A percentile compares a stretch with the other conserved stretches of the same genome.
phyloP scores from a whole-genome alignment of 2,797 vertebrate genomes.

The Amblyopsis hoosieri region DNA sequence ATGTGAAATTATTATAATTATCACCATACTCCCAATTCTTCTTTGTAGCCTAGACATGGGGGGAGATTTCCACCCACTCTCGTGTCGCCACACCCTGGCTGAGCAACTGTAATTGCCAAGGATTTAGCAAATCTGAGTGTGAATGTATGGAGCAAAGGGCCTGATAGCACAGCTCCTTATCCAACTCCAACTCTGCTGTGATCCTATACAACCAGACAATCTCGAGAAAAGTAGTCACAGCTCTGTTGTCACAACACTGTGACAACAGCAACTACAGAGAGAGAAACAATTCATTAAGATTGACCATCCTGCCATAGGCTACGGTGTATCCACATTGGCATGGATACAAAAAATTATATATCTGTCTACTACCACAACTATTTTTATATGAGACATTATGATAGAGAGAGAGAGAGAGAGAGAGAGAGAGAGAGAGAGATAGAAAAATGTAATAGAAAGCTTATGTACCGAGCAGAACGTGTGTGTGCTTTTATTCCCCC shows the following conservation, averaged over 20 bases:
- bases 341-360: not conserved
- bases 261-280: too few species aligned
- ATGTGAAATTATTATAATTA: slow-evolving; percentile 73
- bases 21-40: slow-evolving; percentile 64
- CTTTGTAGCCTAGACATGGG: slow-evolving; percentile 26
- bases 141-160: slow-evolving; percentile 13
- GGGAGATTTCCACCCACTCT: slow-evolving; percentile 34
- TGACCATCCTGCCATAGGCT: not conserved
- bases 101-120: slow-evolving; percentile 23
- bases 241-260: not conserved
- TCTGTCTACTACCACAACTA: not conserved
- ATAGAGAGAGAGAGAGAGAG: slow-evolving; percentile 4
- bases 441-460: not conserved
- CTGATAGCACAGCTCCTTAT: slow-evolving; percentile 13
- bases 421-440: not conserved
- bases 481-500: too few species aligned
- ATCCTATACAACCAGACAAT: not conserved
- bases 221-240: not conserved
- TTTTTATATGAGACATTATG: not conserved
- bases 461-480: too few species aligned
- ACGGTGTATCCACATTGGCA: not conserved
- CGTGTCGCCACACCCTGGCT: slow-evolving; percentile 18
- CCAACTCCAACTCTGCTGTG: not conserved
- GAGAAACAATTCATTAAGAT: not conserved
- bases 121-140: slow-evolving; percentile 20